Conservation (phyloP, 2,113 vertebrate species). For the Eretmochelys imbricata region DNA sequence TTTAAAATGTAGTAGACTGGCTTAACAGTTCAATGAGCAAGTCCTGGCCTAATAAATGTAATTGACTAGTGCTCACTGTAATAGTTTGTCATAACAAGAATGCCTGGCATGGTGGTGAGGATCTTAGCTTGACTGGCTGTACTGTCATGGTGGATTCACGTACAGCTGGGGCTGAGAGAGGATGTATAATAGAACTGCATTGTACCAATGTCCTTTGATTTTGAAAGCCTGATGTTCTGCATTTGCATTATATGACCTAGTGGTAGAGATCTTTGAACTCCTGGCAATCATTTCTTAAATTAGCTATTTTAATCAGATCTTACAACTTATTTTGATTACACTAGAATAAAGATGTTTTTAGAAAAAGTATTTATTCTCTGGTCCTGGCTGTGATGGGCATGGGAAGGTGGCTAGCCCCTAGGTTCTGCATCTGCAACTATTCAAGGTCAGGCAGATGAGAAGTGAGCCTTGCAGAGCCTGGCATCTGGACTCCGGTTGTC, state of each 20-base stretch:
- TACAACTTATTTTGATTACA: background rate
- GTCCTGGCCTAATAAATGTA: background rate
- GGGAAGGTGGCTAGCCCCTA: background rate
- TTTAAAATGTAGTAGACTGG: background rate
- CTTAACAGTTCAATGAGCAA: background rate
- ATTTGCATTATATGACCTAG: background rate
- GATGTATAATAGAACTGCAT: background rate
- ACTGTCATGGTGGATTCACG: fast-evolving
- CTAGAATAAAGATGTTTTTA: background rate
- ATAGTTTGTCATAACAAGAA: background rate
- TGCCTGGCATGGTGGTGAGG: fast-evolving
- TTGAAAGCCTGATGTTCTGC: background rate
- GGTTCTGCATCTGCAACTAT: fast-evolving
- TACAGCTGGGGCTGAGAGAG: fast-evolving
- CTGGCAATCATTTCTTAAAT: background rate
- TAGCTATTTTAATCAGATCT: background rate
- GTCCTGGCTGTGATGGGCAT: background rate
- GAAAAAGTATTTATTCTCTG: background rate
- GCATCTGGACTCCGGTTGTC: background rate
- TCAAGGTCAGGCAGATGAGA: fast-evolving
- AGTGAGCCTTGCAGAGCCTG: background rate
- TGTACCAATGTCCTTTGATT: background rate
- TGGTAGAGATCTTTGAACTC: background rate
- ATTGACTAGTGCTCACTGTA: fast-evolving
- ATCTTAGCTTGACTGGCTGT: background rate